phyloP scores from a whole-genome alignment of 2,888 invertebrate species.

The Sisyra terminalis region DNA sequence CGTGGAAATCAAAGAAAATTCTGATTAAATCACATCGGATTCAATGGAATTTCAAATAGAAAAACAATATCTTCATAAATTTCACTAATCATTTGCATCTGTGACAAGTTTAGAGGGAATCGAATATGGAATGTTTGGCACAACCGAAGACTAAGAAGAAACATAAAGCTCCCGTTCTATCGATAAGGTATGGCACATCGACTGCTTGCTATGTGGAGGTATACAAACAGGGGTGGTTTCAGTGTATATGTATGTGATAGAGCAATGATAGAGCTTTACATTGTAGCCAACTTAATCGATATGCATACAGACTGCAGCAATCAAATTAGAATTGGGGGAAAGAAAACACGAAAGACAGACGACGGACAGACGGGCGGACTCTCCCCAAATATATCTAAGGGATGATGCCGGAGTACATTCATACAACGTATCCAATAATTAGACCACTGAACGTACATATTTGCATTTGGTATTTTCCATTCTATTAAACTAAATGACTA shows the following conservation, averaged over 20 bases:
- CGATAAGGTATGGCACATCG: too few relatives aligned
- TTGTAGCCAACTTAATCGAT: constrained; percentile 7
- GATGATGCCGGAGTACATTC: too few relatives aligned
- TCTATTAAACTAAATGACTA: too few relatives aligned
- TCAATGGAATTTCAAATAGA: constrained; percentile 3
- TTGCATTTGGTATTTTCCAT: too few relatives aligned
- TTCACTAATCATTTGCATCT: constrained; percentile 8
- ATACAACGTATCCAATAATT: too few relatives aligned
- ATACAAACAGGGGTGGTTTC: not conserved
- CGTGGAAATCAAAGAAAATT: too few relatives aligned
- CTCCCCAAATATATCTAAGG: too few relatives aligned
- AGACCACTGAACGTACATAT: too few relatives aligned
- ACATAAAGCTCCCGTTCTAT: not conserved
- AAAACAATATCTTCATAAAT: constrained; percentile 5
- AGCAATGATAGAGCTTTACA: too few relatives aligned
- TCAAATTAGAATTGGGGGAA: constrained; percentile 10
- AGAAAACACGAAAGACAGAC: constrained; percentile 6
- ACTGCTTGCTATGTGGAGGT: not conserved
- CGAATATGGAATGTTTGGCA: not conserved
- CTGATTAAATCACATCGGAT: not conserved
- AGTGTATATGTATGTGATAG: not conserved
- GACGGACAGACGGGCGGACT: constrained; percentile 3
- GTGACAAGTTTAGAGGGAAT: constrained; percentile 2
- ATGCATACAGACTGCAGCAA: constrained; percentile 10
- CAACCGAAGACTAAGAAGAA: not conserved